These are phyloP conservation scores for Notoglanidium macrostoma DNA, from an alignment of 2,797 vertebrate genomes.

Conservation along the genomic window DNA sequence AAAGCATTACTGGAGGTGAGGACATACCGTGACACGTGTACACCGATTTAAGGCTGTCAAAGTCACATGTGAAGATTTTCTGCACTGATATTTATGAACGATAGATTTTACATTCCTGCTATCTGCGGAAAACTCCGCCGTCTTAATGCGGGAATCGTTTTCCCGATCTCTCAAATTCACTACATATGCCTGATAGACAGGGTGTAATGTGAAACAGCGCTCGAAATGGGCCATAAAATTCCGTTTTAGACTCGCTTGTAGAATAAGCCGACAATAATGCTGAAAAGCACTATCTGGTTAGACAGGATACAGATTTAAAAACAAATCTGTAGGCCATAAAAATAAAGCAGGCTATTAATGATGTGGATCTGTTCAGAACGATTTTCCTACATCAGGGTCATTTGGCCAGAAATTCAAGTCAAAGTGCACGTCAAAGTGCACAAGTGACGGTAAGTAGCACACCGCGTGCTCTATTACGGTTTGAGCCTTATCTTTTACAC, in stretches of 20 bases:
- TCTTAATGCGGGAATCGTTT: neutral
- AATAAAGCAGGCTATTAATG: neutral
- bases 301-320: neutral
- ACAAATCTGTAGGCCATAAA: neutral
- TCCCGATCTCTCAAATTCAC: neutral
- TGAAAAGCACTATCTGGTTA: neutral
- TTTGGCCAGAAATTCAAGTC: neutral
- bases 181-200: neutral
- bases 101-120: neutral
- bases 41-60: neutral
- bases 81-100: neutral
- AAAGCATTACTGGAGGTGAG: slow-evolving; percentile 13
- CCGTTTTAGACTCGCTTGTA: neutral
- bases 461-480: neutral
- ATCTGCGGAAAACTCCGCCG: neutral
- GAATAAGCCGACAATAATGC: neutral
- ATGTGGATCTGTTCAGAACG: neutral
- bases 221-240: neutral
- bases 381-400: neutral
- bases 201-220: neutral
- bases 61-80: neutral
- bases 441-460: neutral
- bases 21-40: neutral
- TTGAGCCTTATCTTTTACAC: too few species aligned
- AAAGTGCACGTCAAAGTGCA: neutral